Conservation (phyloP, 2,797 vertebrate species). For the Denticeps clupeoides region DNA sequence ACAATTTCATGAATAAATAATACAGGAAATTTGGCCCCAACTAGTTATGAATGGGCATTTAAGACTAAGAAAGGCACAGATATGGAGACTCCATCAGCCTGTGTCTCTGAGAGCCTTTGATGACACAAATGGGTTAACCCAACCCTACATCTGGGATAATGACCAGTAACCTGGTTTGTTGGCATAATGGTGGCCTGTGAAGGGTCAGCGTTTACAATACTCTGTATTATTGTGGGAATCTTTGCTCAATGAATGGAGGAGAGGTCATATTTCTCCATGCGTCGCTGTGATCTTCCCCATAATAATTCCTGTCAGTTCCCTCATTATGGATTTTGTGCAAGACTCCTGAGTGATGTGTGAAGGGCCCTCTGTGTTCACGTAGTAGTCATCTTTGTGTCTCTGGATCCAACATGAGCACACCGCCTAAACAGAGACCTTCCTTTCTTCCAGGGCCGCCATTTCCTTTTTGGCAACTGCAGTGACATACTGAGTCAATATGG, state of each 20-base stretch:
- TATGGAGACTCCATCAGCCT: conserved; percentile 44
- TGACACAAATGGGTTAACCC: conserved; percentile 64
- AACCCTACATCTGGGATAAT: conserved; percentile 50
- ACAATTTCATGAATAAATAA: conserved; percentile 46
- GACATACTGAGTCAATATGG: conserved; percentile 36
- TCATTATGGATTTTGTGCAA: conserved; percentile 83
- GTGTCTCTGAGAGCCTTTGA: conserved; percentile 54
- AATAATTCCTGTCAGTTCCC: conserved; percentile 80
- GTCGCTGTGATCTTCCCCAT: conserved; percentile 70
- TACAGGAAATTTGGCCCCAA: conserved; percentile 39
- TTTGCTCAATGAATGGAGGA: conserved; percentile 55
- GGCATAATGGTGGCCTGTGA: conserved; percentile 62
- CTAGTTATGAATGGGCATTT: conserved; percentile 54
- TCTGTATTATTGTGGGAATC: conserved; percentile 77
- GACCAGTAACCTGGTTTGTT: conserved; percentile 63
- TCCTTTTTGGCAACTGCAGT: conserved; percentile 41
- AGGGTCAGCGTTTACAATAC: conserved; percentile 61
- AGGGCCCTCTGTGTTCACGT: conserved; percentile 53
- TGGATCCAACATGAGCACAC: conserved; percentile 31
- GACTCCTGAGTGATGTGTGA: conserved; percentile 79
- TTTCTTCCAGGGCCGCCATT: conserved; percentile 33
- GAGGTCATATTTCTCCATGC: conserved; percentile 72
- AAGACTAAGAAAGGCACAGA: conserved; percentile 45
- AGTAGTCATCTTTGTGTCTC: conserved; percentile 61
- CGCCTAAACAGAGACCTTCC: conserved; percentile 10